Conservation (phyloP, 37 sponge, comb jelly and placozoan species). For the Trichoplax adhaerens region DNA sequence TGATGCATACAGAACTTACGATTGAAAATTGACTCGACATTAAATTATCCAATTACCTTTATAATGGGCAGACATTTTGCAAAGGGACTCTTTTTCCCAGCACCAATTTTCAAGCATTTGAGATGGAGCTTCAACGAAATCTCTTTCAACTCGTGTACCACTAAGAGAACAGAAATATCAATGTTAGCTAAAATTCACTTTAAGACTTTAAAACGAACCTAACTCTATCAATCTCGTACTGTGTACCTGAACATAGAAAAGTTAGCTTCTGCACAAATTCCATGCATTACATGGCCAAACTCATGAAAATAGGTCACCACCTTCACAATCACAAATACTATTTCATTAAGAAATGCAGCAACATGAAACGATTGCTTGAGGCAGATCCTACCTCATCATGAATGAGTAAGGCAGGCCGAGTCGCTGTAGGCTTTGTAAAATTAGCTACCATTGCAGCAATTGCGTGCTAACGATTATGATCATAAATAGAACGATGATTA, state of each 20-base stretch:
- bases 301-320: slow-evolving; percentile 63
- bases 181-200: not conserved
- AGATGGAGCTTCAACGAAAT: slow-evolving; percentile 52
- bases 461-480: slow-evolving; percentile 15
- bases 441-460: slow-evolving; percentile 40
- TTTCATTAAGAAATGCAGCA: not conserved
- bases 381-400: slow-evolving; percentile 24
- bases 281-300: slow-evolving; percentile 59
- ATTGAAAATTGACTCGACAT: too few relatives aligned
- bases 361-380: not conserved
- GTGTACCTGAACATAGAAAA: slow-evolving; percentile 5
- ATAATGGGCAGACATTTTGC: slow-evolving; percentile 34
- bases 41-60: not conserved
- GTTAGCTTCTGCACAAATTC: slow-evolving; percentile 33
- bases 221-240: not conserved
- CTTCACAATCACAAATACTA: not conserved
- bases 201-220: not conserved
- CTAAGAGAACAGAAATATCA: slow-evolving; percentile 2
- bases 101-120: slow-evolving; percentile 67
- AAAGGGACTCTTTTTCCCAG: slow-evolving; percentile 25
- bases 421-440: slow-evolving; percentile 31
- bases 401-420: slow-evolving; percentile 26
- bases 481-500: too few relatives aligned
- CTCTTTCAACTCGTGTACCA: slow-evolving; percentile 45
- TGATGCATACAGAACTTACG: too few relatives aligned